Base-by-base conservation (phyloP, 2,797 vertebrate species). In the Enteromius argenteus region DNA sequence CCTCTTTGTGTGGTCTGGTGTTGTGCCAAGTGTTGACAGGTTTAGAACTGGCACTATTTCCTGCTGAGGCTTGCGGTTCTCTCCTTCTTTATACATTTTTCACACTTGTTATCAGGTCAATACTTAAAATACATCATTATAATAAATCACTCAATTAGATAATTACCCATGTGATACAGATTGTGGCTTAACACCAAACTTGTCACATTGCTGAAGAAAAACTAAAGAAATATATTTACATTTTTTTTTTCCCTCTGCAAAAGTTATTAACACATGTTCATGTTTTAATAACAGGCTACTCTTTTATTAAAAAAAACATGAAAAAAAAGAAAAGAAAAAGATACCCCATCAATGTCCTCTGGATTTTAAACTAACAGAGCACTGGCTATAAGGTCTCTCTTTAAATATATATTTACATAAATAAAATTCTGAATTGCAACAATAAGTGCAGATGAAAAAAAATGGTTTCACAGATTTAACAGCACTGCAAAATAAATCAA, bases 1-100 rank as follows among this genome's bases (percentile, higher is more conserved):
- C 79, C 60, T 89, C 87, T 86, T 87, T 89, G 87, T 89, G 80
- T 85, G 84, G 81, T 77, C 87, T 87, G 86, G 87, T 85, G 79
- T 84, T 81, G 87, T 83, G 86, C 84, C 87, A 89, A 89, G 77
- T 81, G 83, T 86, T 86, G 82, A 84, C 87, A 78, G 80, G 83
- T 83, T 83, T 80, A 82, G 58, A 85, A 83, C 81, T 49, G 42
- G 56, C 69, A 76, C 46, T 42, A 9, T 75, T 82, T 82, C 21
- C 71, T 58, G 30, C 62, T 69, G 64, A 68, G 64, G 81, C 69
- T 49, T 17, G 15, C 9, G 32, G n/a, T 67, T 67, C 15, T 8
- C 42, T 51, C 19, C 46, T 83, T 83, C 44, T 19, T 15, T 39
- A 53, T 27, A 74, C 81, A 66, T 49, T 37, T 74, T 66, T 8